A percentile compares a stretch with the other conserved stretches of the same genome.
phyloP scores from a whole-genome alignment of 2,797 vertebrate genomes.

The Cossypha polioptera region DNA sequence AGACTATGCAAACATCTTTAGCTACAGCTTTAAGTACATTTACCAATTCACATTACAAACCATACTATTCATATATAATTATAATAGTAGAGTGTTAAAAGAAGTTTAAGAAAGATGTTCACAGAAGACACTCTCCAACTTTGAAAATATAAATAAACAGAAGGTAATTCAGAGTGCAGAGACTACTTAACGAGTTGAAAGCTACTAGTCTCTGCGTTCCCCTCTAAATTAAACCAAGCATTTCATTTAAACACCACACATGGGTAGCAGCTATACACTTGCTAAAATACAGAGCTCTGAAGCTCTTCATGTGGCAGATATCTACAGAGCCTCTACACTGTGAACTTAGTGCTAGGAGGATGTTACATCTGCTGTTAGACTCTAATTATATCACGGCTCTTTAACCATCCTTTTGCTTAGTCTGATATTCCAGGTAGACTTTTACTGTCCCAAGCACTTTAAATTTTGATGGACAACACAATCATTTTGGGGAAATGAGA shows the following conservation, averaged over 20 bases:
- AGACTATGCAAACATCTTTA: constrained; percentile 14
- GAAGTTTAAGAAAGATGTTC: neutral
- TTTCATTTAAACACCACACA: neutral
- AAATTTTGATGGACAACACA: neutral
- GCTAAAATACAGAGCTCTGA: neutral
- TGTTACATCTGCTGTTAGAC: neutral
- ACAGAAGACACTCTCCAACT: neutral
- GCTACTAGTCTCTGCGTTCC: neutral
- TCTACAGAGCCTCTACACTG: neutral
- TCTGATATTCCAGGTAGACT: neutral
- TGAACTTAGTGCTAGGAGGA: accelerated
- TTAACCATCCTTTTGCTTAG: neutral
- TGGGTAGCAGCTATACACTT: neutral
- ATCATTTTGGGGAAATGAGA: neutral
- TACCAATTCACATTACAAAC: neutral
- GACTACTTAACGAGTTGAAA: neutral
- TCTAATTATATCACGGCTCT: neutral
- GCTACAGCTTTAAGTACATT: neutral
- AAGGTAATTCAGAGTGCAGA: neutral
- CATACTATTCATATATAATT: neutral
- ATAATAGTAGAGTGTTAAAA: neutral
- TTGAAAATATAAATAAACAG: constrained; percentile 1
- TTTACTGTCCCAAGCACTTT: neutral
- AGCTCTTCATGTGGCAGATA: neutral
- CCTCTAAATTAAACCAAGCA: neutral